These are phyloP conservation scores for Aphaenogaster rudis DNA, from an alignment of 1,140 invertebrate species.

Conservation along the genomic window DNA sequence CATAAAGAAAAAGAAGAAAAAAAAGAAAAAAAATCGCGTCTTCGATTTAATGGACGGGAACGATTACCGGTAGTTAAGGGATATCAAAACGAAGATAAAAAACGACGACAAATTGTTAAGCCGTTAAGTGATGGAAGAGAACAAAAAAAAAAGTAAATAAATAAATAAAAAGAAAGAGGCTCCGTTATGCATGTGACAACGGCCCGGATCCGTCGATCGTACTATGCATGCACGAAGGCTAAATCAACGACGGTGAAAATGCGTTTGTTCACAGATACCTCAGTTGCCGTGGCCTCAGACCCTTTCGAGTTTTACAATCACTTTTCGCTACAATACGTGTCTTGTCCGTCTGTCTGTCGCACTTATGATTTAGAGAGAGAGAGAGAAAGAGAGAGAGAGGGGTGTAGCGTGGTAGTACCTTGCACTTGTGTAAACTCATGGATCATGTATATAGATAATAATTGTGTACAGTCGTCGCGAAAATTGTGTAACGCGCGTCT, in stretches of 20 bases:
- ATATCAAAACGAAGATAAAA: constrained; percentile 78
- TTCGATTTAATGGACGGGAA: constrained; percentile 86
- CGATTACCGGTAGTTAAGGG: constrained; percentile 86
- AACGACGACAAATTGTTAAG: constrained; percentile 63
- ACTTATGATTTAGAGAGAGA: constrained; percentile 43
- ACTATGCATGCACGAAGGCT: constrained; percentile 58
- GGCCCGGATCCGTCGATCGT: constrained; percentile 67
- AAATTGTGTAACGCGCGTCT: constrained; percentile 27
- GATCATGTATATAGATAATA: constrained; percentile 46
- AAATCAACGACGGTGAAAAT: constrained; percentile 67
- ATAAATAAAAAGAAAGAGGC: constrained; percentile 55
- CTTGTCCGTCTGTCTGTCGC: constrained; percentile 45
- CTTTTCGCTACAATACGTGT: constrained; percentile 44
- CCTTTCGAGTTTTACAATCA: constrained; percentile 52
- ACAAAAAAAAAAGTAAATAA: constrained; percentile 71
- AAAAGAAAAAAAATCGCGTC: constrained; percentile 80
- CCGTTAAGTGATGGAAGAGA: constrained; percentile 82
- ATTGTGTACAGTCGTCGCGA: constrained; percentile 37
- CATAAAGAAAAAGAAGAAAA: constrained; percentile 79
- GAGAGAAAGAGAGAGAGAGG: background rate
- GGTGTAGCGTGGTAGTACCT: constrained; percentile 28
- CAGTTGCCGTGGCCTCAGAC: constrained; percentile 84
- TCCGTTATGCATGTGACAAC: constrained; percentile 67
- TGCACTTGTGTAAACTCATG: constrained; percentile 56
- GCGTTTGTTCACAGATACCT: constrained; percentile 84